These are phyloP conservation scores for Stigmatopora nigra DNA, from an alignment of 2,113 vertebrate species.

Conservation along the genomic window DNA sequence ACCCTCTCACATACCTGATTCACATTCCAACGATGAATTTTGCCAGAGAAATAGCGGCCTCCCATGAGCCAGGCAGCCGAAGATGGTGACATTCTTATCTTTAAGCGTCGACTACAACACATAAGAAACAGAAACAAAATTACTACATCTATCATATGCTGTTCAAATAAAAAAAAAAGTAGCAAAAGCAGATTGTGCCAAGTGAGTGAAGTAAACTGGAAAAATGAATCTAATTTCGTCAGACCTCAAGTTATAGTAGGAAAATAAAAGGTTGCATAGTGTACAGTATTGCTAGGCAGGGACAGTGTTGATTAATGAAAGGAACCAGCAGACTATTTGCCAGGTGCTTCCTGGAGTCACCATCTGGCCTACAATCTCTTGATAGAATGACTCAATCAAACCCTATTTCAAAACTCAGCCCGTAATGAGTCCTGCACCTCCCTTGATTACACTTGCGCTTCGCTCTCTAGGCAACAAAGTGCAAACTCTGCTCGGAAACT, in stretches of 20 bases:
- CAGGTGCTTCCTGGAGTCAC: slow-evolving; percentile 57
- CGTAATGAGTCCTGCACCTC: slow-evolving; percentile 1
- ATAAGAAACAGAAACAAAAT: neutral
- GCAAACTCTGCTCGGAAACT: neutral
- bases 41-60: slow-evolving; percentile 81
- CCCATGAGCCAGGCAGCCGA: slow-evolving; percentile 90
- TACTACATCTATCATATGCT: neutral
- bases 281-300: neutral
- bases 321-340: slow-evolving; percentile 50
- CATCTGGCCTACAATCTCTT: slow-evolving; percentile 51
- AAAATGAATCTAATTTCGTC: neutral
- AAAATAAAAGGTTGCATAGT: neutral
- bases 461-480: neutral
- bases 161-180: too few relatives aligned
- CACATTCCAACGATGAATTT: slow-evolving; percentile 79
- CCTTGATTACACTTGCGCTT: neutral
- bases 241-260: slow-evolving; percentile 2
- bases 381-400: slow-evolving; percentile 42
- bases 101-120: slow-evolving; percentile 75
- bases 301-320: slow-evolving; percentile 49
- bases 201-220: neutral
- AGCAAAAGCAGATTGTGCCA: neutral
- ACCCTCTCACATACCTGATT: slow-evolving; percentile 75
- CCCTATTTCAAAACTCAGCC: slow-evolving; percentile 13
- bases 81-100: slow-evolving; percentile 87